Evolutionary conservation across 2,888 invertebrate species (phyloP).

Genomic region (Melanargia galathea): DNA sequence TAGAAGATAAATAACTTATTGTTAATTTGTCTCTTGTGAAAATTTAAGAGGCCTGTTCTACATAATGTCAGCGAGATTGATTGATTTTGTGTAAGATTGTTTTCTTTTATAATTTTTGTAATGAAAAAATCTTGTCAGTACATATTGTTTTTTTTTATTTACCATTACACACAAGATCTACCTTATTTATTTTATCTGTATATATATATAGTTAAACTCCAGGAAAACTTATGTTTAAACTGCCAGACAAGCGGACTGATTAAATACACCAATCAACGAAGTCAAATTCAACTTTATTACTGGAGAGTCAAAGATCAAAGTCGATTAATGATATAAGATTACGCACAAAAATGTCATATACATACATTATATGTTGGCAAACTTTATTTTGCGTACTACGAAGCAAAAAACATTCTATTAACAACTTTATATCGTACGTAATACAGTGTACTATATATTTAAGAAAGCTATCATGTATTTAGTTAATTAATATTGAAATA

Average conservation of each 20-base stretch:
- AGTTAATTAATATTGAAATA: conserved; percentile 34
- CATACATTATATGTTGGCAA: conserved; percentile 22
- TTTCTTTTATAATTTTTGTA: background rate
- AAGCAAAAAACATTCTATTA: conserved; percentile 7
- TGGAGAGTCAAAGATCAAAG: conserved; percentile 22
- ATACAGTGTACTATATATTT: conserved; percentile 11
- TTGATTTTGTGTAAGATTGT: background rate
- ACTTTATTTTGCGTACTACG: conserved; percentile 6
- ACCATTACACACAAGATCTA: background rate
- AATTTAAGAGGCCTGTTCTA: too few relatives aligned
- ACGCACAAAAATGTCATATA: conserved; percentile 27
- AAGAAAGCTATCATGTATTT: background rate
- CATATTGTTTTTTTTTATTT: background rate
- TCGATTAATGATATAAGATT: conserved; percentile 2
- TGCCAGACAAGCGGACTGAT: conserved; percentile 26
- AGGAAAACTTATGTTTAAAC: conserved; percentile 24
- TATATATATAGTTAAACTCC: conserved; percentile 4
- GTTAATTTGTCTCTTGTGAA: too few relatives aligned
- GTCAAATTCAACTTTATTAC: conserved; percentile 18
- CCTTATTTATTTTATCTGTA: background rate
- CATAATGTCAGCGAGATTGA: too few relatives aligned
- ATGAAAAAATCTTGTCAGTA: background rate
- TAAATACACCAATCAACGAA: conserved; percentile 17
- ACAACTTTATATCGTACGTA: conserved; percentile 1
- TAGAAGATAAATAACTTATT: too few relatives aligned